Conservation (phyloP, 2,113 vertebrate species). For the Podiceps cristatus region DNA sequence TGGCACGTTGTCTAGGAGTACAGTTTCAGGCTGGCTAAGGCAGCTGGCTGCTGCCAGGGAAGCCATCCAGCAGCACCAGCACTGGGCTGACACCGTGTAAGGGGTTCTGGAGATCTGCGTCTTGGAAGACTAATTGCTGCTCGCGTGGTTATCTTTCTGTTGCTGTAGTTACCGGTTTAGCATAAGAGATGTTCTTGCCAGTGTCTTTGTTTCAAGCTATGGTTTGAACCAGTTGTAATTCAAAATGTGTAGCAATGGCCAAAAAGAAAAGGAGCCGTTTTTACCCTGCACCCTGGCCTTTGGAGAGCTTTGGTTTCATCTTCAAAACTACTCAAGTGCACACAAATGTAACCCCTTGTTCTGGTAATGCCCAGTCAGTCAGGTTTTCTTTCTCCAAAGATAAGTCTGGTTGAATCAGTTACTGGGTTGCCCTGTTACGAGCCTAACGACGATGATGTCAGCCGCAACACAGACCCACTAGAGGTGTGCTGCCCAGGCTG, state of each 20-base stretch:
- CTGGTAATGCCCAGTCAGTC: neutral
- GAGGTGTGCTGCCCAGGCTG: neutral
- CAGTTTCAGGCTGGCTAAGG: neutral
- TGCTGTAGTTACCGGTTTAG: neutral
- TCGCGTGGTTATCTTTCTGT: too few relatives aligned
- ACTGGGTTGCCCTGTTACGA: neutral
- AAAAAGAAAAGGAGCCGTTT: neutral
- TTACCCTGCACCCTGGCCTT: neutral
- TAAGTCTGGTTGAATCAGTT: neutral
- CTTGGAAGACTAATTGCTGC: neutral
- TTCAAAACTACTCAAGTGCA: neutral
- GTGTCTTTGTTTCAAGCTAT: neutral
- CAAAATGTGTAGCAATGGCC: neutral
- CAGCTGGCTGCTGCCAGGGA: neutral
- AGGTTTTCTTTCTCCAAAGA: neutral
- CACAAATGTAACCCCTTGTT: neutral
- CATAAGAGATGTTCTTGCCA: neutral
- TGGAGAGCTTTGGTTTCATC: neutral
- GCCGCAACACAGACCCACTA: fast-evolving
- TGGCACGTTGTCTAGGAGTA: neutral
- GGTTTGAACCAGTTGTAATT: neutral
- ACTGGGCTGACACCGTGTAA: neutral
- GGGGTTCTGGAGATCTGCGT: fast-evolving
- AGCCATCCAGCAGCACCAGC: neutral
- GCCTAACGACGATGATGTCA: fast-evolving